These are phyloP conservation scores for Polydrusus cervinus DNA, from an alignment of 2,888 invertebrate genomes.

Conservation along the genomic window DNA sequence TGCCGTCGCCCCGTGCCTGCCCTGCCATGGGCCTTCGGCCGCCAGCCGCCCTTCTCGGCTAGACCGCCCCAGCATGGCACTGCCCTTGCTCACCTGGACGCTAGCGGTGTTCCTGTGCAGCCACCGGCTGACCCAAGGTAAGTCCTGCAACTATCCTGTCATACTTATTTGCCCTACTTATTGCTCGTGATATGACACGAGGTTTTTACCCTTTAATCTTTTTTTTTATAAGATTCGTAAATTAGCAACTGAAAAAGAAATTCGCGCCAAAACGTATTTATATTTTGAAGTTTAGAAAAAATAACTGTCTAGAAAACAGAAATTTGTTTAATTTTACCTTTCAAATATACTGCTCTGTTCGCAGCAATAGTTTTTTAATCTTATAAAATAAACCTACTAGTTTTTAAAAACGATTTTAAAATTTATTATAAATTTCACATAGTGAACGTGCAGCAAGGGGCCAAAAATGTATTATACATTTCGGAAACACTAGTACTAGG, in stretches of 20 bases:
- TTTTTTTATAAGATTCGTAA: neutral
- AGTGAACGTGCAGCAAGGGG: too few relatives aligned
- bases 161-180: slow-evolving; percentile 23
- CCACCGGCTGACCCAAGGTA: slow-evolving; percentile 53
- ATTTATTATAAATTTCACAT: too few relatives aligned
- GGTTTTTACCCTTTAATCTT: slow-evolving; percentile 19
- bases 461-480: too few relatives aligned
- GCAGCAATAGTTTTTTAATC: too few relatives aligned
- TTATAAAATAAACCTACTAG: too few relatives aligned
- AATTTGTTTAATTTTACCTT: too few relatives aligned
- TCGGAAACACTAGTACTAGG: too few relatives aligned
- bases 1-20: slow-evolving; percentile 42
- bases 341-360: too few relatives aligned
- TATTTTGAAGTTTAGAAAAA: neutral
- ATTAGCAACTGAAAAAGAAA: neutral
- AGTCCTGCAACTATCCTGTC: slow-evolving; percentile 26
- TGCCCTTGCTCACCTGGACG: slow-evolving; percentile 51
- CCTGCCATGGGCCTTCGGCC: slow-evolving; percentile 55
- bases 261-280: slow-evolving; percentile 9
- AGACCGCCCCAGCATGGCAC: slow-evolving; percentile 56
- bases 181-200: slow-evolving; percentile 17
- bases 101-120: slow-evolving; percentile 54
- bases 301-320: too few relatives aligned
- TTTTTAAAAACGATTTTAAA: too few relatives aligned
- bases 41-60: slow-evolving; percentile 56